These are phyloP conservation scores for Brachionus plicatilis DNA, from an alignment of 1,140 invertebrate species.

Conservation along the genomic window DNA sequence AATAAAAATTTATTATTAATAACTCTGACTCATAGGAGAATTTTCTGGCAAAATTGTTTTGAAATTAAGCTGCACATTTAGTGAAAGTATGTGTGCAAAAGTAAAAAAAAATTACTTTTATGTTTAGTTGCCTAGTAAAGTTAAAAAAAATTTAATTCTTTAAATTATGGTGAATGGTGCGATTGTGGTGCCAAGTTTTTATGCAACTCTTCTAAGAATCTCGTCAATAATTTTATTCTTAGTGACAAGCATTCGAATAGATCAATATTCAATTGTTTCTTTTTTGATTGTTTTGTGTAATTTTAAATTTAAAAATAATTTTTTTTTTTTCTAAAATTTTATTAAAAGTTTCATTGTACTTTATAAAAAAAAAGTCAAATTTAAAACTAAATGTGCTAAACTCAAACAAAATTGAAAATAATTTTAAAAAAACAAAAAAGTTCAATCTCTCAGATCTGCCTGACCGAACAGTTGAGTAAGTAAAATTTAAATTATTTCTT, in stretches of 20 bases:
- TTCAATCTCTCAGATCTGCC: neutral
- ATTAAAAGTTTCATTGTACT: conserved; percentile 9
- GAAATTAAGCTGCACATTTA: neutral
- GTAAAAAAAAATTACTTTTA: neutral
- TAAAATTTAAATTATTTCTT: neutral
- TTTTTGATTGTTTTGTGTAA: neutral
- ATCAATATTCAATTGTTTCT: neutral
- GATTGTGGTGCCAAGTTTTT: neutral
- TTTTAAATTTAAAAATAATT: neutral
- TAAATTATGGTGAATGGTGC: neutral
- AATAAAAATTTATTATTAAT: neutral
- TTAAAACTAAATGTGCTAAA: neutral
- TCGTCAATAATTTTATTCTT: neutral
- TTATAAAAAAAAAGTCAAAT: neutral
- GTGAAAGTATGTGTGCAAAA: neutral
- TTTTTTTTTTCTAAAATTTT: neutral
- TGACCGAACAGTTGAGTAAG: neutral
- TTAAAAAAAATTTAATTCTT: neutral
- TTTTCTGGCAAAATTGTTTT: neutral
- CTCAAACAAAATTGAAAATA: neutral
- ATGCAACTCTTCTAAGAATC: neutral
- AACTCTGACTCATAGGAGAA: neutral
- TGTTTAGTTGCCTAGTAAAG: neutral
- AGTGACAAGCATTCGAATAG: neutral
- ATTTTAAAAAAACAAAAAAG: neutral